phyloP scores from a whole-genome alignment of 2,888 invertebrate genomes.

The Leptogaster cylindrica region DNA sequence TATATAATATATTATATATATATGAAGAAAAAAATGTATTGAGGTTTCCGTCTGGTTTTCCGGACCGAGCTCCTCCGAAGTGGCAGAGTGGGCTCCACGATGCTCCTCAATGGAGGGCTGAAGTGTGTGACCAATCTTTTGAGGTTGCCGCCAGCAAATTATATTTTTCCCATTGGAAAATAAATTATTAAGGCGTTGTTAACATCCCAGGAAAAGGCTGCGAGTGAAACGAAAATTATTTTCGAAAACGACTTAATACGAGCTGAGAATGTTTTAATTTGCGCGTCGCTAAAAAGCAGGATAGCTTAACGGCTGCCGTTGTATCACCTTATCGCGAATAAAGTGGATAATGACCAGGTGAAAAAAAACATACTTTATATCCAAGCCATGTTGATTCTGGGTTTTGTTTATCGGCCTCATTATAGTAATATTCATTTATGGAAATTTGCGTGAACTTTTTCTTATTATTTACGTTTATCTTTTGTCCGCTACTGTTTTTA shows the following conservation, averaged over 20 bases:
- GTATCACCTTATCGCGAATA: slow-evolving; percentile 16
- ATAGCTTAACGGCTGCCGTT: slow-evolving; percentile 4
- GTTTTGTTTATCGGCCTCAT: too few relatives aligned
- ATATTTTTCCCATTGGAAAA: slow-evolving; percentile 6
- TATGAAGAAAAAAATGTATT: not conserved
- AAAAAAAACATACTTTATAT: too few relatives aligned
- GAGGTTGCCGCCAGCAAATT: slow-evolving; percentile 30
- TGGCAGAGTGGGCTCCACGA: not conserved
- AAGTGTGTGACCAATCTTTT: slow-evolving; percentile 21
- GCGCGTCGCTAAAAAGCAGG: slow-evolving; percentile 18
- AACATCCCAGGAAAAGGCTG: slow-evolving; percentile 16
- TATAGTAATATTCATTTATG: too few relatives aligned
- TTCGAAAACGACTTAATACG: slow-evolving; percentile 24
- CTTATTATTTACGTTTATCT: too few relatives aligned
- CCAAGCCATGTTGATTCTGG: too few relatives aligned
- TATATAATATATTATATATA: too few relatives aligned
- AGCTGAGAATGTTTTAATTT: slow-evolving; percentile 36
- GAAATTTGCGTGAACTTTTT: too few relatives aligned
- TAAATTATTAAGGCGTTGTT: slow-evolving; percentile 34
- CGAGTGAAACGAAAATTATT: not conserved
- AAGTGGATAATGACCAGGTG: slow-evolving; percentile 23
- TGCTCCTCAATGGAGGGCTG: not conserved
- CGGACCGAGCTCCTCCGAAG: too few relatives aligned
- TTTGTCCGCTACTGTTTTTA: too few relatives aligned
- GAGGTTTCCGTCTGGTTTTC: not conserved